Evolutionary conservation across 2,113 vertebrate species (phyloP).

Genomic region (Pterocles gutturalis): DNA sequence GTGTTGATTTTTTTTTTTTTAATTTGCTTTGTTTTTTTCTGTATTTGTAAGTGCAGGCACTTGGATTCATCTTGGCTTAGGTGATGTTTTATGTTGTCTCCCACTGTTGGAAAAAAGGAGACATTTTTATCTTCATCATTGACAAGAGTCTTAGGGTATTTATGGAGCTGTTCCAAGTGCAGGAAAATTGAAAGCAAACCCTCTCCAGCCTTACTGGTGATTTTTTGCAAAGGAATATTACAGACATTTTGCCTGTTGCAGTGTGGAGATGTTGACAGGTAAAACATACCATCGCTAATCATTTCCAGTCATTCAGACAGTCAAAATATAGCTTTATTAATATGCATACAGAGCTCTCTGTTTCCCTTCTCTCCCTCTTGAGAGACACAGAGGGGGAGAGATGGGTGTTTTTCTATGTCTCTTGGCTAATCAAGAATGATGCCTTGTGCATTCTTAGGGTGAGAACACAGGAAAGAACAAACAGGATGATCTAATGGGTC

Average conservation of each 20-base stretch:
- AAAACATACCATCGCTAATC: conserved; percentile 46
- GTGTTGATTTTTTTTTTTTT: background rate
- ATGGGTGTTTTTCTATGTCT: background rate
- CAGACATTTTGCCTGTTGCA: conserved; percentile 6
- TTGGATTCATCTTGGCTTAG: background rate
- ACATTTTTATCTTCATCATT: background rate
- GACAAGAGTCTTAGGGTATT: background rate
- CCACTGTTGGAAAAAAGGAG: background rate
- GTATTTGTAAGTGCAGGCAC: background rate
- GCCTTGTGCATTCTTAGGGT: conserved; percentile 24
- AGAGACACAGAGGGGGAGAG: conserved; percentile 30
- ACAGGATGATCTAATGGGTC: conserved; percentile 37
- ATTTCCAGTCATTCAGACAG: conserved; percentile 57
- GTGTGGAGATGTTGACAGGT: conserved; percentile 55
- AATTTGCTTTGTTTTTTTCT: background rate
- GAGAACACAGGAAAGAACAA: conserved; percentile 36
- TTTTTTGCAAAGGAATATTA: background rate
- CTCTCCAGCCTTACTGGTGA: background rate
- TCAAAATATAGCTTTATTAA: conserved; percentile 74
- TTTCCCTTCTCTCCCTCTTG: conserved; percentile 35
- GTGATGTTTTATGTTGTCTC: background rate
- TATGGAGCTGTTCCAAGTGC: background rate
- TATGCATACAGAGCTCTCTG: conserved; percentile 25
- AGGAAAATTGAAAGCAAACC: background rate
- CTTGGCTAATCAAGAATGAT: conserved; percentile 68